These are phyloP conservation scores for Aricia agestis DNA, from an alignment of 1,140 invertebrate genomes.

Conservation along the genomic window DNA sequence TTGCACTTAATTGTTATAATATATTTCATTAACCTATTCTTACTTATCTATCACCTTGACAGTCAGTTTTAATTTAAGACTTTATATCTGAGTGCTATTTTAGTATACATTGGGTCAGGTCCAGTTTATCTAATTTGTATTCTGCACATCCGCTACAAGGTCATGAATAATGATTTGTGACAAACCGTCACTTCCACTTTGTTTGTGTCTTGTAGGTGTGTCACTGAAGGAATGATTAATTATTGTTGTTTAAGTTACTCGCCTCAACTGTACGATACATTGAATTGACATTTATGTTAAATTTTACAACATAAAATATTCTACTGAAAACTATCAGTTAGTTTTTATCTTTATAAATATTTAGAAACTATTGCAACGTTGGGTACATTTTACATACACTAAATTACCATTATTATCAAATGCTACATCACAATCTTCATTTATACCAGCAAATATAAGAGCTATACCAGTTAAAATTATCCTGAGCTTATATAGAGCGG, in stretches of 20 bases:
- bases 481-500: not conserved
- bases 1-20: too few species aligned
- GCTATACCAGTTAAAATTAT: not conserved
- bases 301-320: not conserved
- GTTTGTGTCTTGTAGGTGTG: not conserved
- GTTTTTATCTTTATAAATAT: too few species aligned
- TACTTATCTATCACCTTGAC: not conserved
- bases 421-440: not conserved
- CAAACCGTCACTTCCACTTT: not conserved
- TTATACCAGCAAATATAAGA: not conserved
- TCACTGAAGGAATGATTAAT: not conserved
- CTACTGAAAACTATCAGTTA: too few species aligned
- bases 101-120: not conserved
- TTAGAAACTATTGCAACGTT: too few species aligned
- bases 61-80: not conserved
- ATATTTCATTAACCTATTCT: too few species aligned
- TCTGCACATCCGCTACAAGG: not conserved
- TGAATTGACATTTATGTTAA: not conserved
- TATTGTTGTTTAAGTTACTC: too few species aligned
- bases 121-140: not conserved
- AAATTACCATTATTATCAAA: not conserved
- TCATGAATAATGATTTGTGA: not conserved
- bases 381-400: not conserved
- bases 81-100: not conserved
- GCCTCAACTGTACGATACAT: not conserved